A percentile compares a stretch with the other conserved stretches of the same genome.
Conservation (phyloP, 1,140 invertebrate species). For the Macrostomum lignano region DNA sequence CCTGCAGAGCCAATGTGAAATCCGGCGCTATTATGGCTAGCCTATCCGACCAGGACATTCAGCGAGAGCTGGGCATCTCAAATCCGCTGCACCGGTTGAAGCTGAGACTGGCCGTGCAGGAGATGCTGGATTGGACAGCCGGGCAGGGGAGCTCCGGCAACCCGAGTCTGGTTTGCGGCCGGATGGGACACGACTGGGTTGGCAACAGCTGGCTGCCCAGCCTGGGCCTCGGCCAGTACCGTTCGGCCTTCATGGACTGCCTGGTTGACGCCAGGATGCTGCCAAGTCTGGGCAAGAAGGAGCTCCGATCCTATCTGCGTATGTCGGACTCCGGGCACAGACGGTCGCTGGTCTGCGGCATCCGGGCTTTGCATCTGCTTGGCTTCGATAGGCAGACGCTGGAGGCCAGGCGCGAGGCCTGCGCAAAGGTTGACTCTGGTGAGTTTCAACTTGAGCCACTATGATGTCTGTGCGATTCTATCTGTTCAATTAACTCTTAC, state of each 20-base stretch:
- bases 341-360: conserved; percentile 88
- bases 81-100: conserved; percentile 93
- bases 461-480: no score
- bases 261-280: conserved; percentile 95
- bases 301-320: conserved; percentile 78
- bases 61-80: conserved; percentile 88
- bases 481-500: no score
- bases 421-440: no score
- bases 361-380: conserved; percentile 77
- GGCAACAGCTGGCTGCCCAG: conserved; percentile 89
- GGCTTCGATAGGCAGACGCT: conserved; percentile 83
- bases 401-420: conserved; percentile 52
- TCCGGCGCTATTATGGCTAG: conserved; percentile 98
- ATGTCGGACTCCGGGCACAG: conserved; percentile 99
- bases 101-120: conserved; percentile 76
- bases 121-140: conserved; percentile 94
- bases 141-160: no score
- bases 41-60: conserved; percentile 91
- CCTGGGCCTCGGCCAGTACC: conserved; percentile 73
- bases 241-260: conserved; percentile 97
- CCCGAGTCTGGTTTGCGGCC: conserved; percentile 46
- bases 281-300: conserved; percentile 95
- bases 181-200: conserved; percentile 99
- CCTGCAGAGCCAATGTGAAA: conserved; percentile 93
- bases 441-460: no score